These are phyloP conservation scores for Pseudolaguvia tuberculata DNA, from an alignment of 2,113 vertebrate species.

Conservation along the genomic window DNA sequence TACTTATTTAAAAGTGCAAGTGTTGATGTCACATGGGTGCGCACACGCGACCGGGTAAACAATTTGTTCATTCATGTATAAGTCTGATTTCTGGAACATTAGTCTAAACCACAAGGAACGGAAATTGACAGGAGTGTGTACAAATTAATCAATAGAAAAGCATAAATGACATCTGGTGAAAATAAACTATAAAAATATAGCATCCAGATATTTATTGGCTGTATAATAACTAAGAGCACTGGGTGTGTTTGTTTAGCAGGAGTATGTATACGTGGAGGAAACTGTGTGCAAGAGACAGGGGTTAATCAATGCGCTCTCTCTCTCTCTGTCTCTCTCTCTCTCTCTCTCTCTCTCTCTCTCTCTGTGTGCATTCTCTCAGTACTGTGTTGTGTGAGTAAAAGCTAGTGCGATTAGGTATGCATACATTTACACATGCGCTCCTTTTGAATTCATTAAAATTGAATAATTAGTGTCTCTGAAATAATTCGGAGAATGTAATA, in stretches of 20 bases:
- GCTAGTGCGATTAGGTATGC: not conserved
- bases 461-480: no score
- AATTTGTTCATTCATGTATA: no score
- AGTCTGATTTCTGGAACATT: not conserved
- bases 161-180: not conserved
- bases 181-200: not conserved
- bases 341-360: not conserved
- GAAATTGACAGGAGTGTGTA: not conserved
- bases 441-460: not conserved
- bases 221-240: not conserved
- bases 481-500: no score
- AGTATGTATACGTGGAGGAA: slow-evolving; percentile 8
- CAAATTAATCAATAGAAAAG: no score
- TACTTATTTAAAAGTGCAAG: not conserved
- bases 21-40: not conserved
- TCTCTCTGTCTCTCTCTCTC: not conserved
- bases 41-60: no score
- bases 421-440: not conserved
- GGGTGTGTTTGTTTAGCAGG: slow-evolving; percentile 13
- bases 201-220: not conserved
- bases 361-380: not conserved
- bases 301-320: not conserved
- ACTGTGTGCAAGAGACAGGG: not conserved
- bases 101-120: not conserved
- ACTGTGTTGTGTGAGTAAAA: not conserved